Evolutionary conservation across 1,140 invertebrate genomes (phyloP).

Genomic region (Drosophila kurseongensis): DNA sequence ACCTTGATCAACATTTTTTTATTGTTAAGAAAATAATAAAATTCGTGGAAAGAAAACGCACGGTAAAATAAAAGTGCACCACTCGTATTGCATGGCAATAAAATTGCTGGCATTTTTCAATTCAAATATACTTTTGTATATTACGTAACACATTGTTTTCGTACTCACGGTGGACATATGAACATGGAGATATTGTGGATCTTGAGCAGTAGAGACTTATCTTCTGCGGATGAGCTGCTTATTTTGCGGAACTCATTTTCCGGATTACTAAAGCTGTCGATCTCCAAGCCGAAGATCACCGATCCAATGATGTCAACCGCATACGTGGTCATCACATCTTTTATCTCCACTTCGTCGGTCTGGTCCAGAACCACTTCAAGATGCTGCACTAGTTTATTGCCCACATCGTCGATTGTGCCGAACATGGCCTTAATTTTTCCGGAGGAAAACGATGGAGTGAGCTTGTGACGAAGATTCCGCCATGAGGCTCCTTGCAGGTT

Average conservation of each 20-base stretch:
- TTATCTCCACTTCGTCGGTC: constrained; percentile 56
- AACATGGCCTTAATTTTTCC: constrained; percentile 87
- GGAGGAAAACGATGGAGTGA: constrained; percentile 87
- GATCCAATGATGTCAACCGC: constrained; percentile 85
- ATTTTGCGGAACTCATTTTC: constrained; percentile 68
- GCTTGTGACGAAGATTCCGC: constrained; percentile 85
- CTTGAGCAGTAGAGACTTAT: constrained; percentile 19
- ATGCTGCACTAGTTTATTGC: constrained; percentile 76
- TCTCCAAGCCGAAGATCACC: constrained; percentile 84
- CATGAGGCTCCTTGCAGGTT: constrained; percentile 85
- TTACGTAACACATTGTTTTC: neutral
- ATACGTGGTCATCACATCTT: constrained; percentile 65
- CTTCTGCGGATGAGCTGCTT: constrained; percentile 31
- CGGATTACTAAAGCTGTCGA: constrained; percentile 80
- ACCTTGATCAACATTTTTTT: too few relatives aligned
- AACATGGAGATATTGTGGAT: constrained; percentile 52
- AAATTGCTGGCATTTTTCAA: neutral
- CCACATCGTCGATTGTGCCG: constrained; percentile 83
- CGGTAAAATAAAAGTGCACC: too few relatives aligned
- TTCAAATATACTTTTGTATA: neutral
- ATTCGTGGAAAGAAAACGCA: too few relatives aligned
- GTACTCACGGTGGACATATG: constrained; percentile 72
- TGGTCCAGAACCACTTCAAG: constrained; percentile 44
- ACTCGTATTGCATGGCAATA: neutral
- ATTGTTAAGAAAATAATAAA: too few relatives aligned